Conservation (phyloP, 2,888 invertebrate species). For the Drosophila antonietae region DNA sequence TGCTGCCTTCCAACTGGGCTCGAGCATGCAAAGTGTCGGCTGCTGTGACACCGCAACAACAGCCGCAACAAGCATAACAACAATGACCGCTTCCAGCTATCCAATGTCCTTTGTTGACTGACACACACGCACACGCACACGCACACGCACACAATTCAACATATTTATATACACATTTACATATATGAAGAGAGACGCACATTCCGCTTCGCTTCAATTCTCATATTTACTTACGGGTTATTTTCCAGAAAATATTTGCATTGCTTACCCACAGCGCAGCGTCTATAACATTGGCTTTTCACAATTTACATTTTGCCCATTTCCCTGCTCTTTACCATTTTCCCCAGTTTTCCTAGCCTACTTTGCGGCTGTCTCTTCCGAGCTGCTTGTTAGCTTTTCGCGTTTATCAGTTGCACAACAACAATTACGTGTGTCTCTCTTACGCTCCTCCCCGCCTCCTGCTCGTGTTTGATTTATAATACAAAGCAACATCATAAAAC, state of each 20-base stretch:
- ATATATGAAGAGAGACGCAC: background rate
- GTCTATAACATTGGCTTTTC: slow-evolving; percentile 55
- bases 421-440: slow-evolving; percentile 41
- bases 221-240: slow-evolving; percentile 68
- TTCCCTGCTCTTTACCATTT: background rate
- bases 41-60: slow-evolving; percentile 38
- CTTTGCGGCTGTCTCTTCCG: slow-evolving; percentile 22
- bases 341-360: slow-evolving; percentile 15
- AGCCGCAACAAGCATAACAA: slow-evolving; percentile 27
- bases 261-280: slow-evolving; percentile 37
- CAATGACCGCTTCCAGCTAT: slow-evolving; percentile 43
- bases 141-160: slow-evolving; percentile 3
- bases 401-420: slow-evolving; percentile 26
- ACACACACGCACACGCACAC: slow-evolving; percentile 7
- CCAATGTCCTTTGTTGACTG: slow-evolving; percentile 40
- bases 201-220: slow-evolving; percentile 44
- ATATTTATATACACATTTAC: background rate
- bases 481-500: slow-evolving; percentile 57
- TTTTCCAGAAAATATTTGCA: slow-evolving; percentile 67
- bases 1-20: slow-evolving; percentile 3
- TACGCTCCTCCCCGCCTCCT: background rate
- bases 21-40: slow-evolving; percentile 50
- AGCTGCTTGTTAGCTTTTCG: slow-evolving; percentile 15
- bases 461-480: slow-evolving; percentile 46
- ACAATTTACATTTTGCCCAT: slow-evolving; percentile 28